Evolutionary conservation across 2,888 invertebrate species (phyloP), one percentile per base, ranked within the genome.

Genomic region (Macrophya annulata): DNA sequence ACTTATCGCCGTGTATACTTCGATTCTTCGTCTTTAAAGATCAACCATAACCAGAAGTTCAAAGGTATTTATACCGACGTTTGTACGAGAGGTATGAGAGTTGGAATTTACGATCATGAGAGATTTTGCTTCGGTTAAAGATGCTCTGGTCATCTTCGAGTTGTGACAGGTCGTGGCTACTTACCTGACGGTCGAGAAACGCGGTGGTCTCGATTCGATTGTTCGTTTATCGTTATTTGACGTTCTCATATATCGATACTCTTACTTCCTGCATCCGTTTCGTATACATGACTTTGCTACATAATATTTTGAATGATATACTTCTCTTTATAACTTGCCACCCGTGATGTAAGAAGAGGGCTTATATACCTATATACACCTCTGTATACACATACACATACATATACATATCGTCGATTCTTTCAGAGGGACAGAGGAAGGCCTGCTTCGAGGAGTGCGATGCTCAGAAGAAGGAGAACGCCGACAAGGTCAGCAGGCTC

Each of bases 381-480:
- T n/a, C 6, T 4, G 40, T n/a, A 15, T 40, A 51, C 1, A 4
- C 15, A 74, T 45, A 45, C 25, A 21, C 12, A 9, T 25, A 21
- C 0, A n/a, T 25, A 48, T 40, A n/a, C 6, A 5, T 84, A 85
- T 72, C 51, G 79, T 86, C 86, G 84, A 86, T 86, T 86, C 85
- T 92, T 92, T 5, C 90, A 97, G 98, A 98, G 95, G 97, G 98
- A 12, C 97, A 97, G 94, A 95, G 97, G 89, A 97, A 97, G 90
- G 97, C 98, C 0, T 95, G 97, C 86, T 97, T 96, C 89, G 97
- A 97, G 92, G 97, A 97, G 92, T 96, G 96, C 92, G 97, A 97
- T 90, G 95, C 96, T 6, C 97, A 96, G 90, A 96, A 96, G 88
- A 96, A 96, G 89, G 95, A 96, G 87, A 97, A 97, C 91, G 94